Conservation (phyloP, 1,140 invertebrate species). For the Drosophila chauvacae region DNA sequence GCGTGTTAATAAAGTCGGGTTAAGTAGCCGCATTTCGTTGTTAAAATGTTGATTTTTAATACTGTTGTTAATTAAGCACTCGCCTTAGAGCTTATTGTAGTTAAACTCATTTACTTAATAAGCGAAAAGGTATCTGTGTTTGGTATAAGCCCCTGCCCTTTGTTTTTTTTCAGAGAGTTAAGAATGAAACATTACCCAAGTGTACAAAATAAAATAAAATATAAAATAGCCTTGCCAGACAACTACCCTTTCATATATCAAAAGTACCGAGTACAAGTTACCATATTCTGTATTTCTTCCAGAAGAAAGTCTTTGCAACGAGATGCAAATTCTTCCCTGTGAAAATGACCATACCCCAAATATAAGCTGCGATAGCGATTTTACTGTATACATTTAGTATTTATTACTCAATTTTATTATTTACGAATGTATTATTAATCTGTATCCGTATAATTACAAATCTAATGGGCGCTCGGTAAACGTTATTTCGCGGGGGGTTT, state of each 20-base stretch:
- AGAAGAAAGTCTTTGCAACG: too few relatives aligned
- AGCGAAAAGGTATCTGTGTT: not conserved
- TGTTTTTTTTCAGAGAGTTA: not conserved
- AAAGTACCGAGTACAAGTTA: too few relatives aligned
- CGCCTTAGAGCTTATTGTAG: too few relatives aligned
- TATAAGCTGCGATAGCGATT: not conserved
- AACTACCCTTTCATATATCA: too few relatives aligned
- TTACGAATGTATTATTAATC: conserved; percentile 61
- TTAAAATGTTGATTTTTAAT: not conserved
- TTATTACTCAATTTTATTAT: conserved; percentile 81
- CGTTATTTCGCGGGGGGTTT: conserved; percentile 58
- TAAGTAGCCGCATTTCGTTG: not conserved
- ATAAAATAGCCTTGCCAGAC: too few relatives aligned
- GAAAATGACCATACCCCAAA: not conserved
- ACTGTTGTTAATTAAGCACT: too few relatives aligned
- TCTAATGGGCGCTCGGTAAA: conserved; percentile 78
- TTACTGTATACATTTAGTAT: conserved; percentile 58
- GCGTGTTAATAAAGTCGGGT: conserved; percentile 7
- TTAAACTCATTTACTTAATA: not conserved
- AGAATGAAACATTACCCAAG: not conserved
- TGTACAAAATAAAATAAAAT: not conserved
- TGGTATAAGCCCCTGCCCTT: too few relatives aligned
- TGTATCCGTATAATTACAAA: conserved; percentile 71
- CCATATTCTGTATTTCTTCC: too few relatives aligned
- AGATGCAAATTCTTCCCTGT: not conserved